phyloP scores from a whole-genome alignment of 1,140 invertebrate genomes.

The Daktulosphaira vitifoliae region DNA sequence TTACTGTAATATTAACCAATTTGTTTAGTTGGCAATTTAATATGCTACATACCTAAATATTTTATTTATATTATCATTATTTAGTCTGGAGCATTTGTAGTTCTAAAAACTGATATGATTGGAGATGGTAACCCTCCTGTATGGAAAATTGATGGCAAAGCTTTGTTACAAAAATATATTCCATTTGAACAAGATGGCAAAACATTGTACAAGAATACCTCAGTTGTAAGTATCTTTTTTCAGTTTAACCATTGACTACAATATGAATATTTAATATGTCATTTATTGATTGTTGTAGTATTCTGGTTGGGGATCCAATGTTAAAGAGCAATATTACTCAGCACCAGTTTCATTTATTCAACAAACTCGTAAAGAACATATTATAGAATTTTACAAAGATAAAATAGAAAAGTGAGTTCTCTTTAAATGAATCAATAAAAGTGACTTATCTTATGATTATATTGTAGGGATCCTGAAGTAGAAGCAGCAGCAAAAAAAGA shows the following conservation, averaged over 20 bases:
- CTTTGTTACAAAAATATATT: slow-evolving; percentile 65
- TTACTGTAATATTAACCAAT: slow-evolving; percentile 11
- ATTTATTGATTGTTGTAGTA: slow-evolving; percentile 47
- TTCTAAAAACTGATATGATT: slow-evolving; percentile 54
- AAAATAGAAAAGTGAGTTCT: slow-evolving; percentile 38
- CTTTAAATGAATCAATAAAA: neutral
- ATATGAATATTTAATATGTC: slow-evolving; percentile 37
- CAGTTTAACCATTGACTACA: slow-evolving; percentile 14
- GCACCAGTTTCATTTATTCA: slow-evolving; percentile 48
- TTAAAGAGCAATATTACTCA: slow-evolving; percentile 56
- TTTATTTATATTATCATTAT: no score
- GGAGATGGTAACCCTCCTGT: slow-evolving; percentile 54
- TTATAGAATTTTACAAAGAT: slow-evolving; percentile 48
- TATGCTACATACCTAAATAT: no score
- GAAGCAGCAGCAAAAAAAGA: slow-evolving; percentile 27
- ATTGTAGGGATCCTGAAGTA: slow-evolving; percentile 16
- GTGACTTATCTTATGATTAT: neutral
- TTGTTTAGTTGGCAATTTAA: no score
- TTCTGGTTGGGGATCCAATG: slow-evolving; percentile 58
- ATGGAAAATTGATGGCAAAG: slow-evolving; percentile 74
- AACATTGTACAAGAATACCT: slow-evolving; percentile 63
- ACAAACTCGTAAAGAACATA: slow-evolving; percentile 48
- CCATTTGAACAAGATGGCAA: slow-evolving; percentile 57
- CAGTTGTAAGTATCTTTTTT: slow-evolving; percentile 51
- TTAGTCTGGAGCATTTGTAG: slow-evolving; percentile 59